These are phyloP conservation scores for Erithacus rubecula DNA, from an alignment of 2,797 vertebrate genomes.

Conservation along the genomic window DNA sequence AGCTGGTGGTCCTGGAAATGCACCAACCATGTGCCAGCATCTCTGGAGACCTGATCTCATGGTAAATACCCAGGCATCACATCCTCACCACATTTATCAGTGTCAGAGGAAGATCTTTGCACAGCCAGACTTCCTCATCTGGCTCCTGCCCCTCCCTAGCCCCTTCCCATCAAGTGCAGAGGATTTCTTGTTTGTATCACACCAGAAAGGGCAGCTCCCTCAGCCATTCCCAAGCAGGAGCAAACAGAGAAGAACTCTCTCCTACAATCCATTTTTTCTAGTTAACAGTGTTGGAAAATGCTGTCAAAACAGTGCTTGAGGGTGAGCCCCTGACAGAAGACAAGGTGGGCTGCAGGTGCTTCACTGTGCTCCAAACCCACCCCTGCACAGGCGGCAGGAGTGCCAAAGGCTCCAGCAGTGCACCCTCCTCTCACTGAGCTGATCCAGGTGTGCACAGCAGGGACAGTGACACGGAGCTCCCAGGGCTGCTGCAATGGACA, in stretches of 20 bases:
- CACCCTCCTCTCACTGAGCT: background rate
- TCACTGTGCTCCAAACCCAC: fast-evolving
- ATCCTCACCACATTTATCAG: background rate
- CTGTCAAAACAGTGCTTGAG: too few relatives aligned
- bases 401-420: background rate
- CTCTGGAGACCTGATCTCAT: background rate
- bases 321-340: background rate
- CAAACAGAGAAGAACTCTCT: background rate
- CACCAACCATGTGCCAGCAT: fast-evolving
- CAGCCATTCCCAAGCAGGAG: fast-evolving
- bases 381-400: fast-evolving
- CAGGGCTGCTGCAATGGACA: background rate
- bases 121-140: background rate
- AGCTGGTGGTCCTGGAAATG: background rate
- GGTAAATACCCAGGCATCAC: background rate
- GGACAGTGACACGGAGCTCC: background rate
- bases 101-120: background rate
- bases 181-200: background rate
- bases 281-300: background rate
- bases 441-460: background rate
- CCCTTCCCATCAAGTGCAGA: fast-evolving
- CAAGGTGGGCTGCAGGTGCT: background rate
- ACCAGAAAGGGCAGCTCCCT: background rate
- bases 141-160: background rate
- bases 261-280: background rate